A percentile compares a stretch with the other conserved stretches of the same genome.
phyloP scores from a whole-genome alignment of 2,888 invertebrate species.

The Athripsodes cinereus region DNA sequence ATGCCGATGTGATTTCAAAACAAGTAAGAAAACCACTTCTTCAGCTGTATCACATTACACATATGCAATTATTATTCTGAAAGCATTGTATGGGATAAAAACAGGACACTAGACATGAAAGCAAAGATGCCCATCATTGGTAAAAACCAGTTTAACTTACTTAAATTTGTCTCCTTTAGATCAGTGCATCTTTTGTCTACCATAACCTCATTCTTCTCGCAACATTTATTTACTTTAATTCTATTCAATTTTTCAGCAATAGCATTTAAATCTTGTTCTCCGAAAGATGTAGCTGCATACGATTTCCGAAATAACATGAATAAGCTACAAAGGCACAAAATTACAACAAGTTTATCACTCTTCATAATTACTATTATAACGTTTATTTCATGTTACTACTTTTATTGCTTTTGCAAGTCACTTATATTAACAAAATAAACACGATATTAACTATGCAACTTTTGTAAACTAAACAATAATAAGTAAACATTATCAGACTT shows the following conservation, averaged over 20 bases:
- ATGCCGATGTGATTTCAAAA: no score
- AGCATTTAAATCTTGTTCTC: conserved; percentile 45
- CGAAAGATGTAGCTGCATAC: conserved; percentile 29
- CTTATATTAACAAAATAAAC: neutral
- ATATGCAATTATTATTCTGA: no score
- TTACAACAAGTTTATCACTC: conserved; percentile 36
- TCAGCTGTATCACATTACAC: no score
- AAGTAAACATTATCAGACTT: no score
- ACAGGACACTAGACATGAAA: no score
- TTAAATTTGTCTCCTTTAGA: conserved; percentile 54
- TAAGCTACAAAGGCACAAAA: conserved; percentile 35
- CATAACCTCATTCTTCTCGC: conserved; percentile 64
- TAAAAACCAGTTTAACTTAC: conserved; percentile 35
- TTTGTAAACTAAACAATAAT: no score
- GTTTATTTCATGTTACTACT: neutral
- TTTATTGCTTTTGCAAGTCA: neutral
- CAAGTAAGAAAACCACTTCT: no score
- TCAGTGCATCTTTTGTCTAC: conserved; percentile 61
- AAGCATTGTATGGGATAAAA: no score
- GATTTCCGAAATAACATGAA: conserved; percentile 34
- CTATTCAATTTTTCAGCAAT: conserved; percentile 41
- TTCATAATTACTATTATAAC: conserved; percentile 10
- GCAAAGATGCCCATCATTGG: no score
- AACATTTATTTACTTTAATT: conserved; percentile 68
- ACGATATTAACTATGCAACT: neutral